phyloP scores from a whole-genome alignment of 2,113 vertebrate species.

The Aspiorhynchus laticeps region DNA sequence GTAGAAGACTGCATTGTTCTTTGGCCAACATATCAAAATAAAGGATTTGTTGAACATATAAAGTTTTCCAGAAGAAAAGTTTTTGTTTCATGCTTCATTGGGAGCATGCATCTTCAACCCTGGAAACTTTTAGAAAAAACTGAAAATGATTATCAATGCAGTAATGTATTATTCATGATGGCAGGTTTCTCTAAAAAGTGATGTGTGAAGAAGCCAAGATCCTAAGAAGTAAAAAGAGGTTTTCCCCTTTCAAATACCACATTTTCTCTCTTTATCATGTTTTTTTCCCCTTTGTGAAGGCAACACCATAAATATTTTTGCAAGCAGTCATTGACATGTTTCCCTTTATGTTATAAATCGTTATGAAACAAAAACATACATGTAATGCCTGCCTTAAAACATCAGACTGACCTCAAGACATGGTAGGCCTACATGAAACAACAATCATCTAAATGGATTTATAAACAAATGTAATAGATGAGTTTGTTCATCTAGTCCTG shows the following conservation, averaged over 20 bases:
- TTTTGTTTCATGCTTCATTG: not conserved
- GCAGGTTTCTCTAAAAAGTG: conserved; percentile 11
- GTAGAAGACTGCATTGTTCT: not conserved
- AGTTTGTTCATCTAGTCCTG: not conserved
- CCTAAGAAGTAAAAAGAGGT: conserved; percentile 34
- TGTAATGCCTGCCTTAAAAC: not conserved
- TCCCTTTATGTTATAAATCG: not conserved
- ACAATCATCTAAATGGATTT: not conserved
- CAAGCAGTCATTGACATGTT: not conserved
- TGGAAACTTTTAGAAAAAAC: not conserved
- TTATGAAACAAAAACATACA: too few relatives aligned
- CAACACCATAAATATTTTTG: not conserved
- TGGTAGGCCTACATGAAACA: too few relatives aligned
- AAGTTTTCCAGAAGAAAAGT: not conserved
- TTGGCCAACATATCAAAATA: not conserved
- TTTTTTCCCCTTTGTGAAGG: not conserved
- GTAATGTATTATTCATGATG: conserved; percentile 45
- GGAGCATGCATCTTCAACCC: not conserved
- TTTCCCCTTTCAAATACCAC: conserved; percentile 25
- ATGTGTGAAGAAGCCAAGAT: conserved; percentile 16
- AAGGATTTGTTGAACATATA: conserved; percentile 1
- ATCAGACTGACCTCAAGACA: not conserved
- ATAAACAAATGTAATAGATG: not conserved
- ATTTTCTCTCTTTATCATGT: not conserved
- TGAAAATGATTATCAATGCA: conserved; percentile 15